Evolutionary conservation across 2,797 vertebrate species (phyloP), one percentile per base, ranked within the genome.

Genomic region (Micropoecilia bifurca): DNA sequence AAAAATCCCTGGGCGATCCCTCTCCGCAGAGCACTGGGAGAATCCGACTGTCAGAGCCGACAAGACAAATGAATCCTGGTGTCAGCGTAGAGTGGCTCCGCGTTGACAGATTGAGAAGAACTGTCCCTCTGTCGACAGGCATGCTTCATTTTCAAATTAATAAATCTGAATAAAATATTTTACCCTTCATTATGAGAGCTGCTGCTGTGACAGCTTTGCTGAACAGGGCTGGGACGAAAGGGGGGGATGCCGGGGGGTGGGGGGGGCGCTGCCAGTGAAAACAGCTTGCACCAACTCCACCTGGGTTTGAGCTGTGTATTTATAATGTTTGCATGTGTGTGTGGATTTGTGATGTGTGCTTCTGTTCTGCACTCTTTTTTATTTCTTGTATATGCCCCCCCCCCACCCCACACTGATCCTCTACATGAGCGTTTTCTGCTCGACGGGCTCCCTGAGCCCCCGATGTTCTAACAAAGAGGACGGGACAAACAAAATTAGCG

Each of bases 161-260:
- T 99, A 99, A 99, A 99, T 99, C 97, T 99, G 98, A 99, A 98
- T 98, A 98, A 99, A 99, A 99, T 98, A 99, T 99, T 99, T 99
- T 97, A 97, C 96, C 97, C 98, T 99, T 99, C 98, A 98, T 99
- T 99, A 98, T 97, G 93, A 98, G 96, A 96, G 95, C 96, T 96
- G 97, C 96, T 95, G 93, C 95, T 95, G 96, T 99, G 98, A 99
- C 98, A 99, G 98, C 96, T 97, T 96, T 96, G 92, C 96, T 97
- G 97, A 97, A 89, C 89, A 90, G 91, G 87, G 88, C 86, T 89
- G 88, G 85, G 90, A 96, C 95, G 94, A 94, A 33, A 94, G 88
- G 82, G 90, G 53, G 2, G 22, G 18, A 4, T 1, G 72, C 88
- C 86, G 82, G 92, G 39, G 9, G 79, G 1, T 1, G 28, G 71